Evolutionary conservation across 2,888 invertebrate species (phyloP), one percentile per base, ranked within the genome.

Genomic region (Cheilosia vernalis): DNA sequence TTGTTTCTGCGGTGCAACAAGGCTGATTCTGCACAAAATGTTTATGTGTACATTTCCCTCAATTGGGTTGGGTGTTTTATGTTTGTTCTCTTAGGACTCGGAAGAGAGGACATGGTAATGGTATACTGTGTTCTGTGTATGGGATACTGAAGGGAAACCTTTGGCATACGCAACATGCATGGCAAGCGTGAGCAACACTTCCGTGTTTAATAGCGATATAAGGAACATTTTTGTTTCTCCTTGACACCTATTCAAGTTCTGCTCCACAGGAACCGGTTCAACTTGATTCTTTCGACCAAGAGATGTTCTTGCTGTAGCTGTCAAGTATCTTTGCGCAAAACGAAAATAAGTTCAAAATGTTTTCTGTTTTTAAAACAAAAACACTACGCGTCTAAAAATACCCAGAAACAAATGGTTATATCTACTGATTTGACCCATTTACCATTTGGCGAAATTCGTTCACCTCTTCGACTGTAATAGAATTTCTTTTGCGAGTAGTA

Each of bases 181-280:
- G 63, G 37, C 42, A 66, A 61, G 40, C 61, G 37, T 2, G 13
- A 13, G 81, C 70, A 85, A 77, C 81, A 85, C 85, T 85, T 85
- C 85, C 85, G 85, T 85, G 85, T 85, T 85, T 49, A 70, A 85
- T 77, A 67, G 17, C 76, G 81, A 80, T 81, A 67, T 13, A 17
- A 85, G 81, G 72, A 85, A 85, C 85, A 81, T 85, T 81, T 85
- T 81, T 85, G 76, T 77, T 85, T 85, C 85, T 85, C 85, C 85
- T 85, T 85, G 85, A 85, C 85, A 85, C 72, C 85, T 81, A 85
- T 85, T 85, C 85, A 85, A 63, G 85, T 85, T 81, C 85, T 85
- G 70, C 61, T 72, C 81, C 66, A 74, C 37, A 42, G 61, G 61
- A 70, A 85, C 85, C 85, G 85, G 85, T 85, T 85, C 85, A 81